Base-by-base conservation (phyloP, 2,113 vertebrate genomes). In the Epinephelus fuscoguttatus region DNA sequence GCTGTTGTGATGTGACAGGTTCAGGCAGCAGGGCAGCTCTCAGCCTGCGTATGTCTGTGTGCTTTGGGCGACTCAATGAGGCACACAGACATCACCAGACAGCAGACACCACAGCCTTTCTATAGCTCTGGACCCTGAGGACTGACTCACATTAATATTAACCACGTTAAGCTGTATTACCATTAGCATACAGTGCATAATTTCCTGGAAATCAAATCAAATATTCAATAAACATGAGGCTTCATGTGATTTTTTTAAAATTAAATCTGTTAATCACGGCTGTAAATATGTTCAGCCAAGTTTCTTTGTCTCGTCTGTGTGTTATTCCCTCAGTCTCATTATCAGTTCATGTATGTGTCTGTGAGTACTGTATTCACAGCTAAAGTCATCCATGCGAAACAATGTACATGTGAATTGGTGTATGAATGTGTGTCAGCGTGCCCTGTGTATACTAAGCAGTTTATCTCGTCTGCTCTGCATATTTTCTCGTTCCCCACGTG, bases 351-450 rank as follows among this genome's bases (percentile, higher is more conserved):
- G 55, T 81, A 50, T 70, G 45, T 80, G 40, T 78, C 17, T 84
- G 33, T 53, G 59, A 47, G 33, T 14, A 52, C 45, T 68, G 70
- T 72, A 68, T 82, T 50, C 69, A 71, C 25, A 71, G 40, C 52
- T 23, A 42, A 27, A 11, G 42, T 77, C 59, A 73, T 70, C 62
- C 89, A 88, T 82, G 80, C 10, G 2, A 80, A 73, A 70, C 15
- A 21, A 56, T 74, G 84, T 66, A 76, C 62, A 69, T 84, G 71
- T 64, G 84, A 78, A 79, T 67, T 42, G 75, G 71, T 70, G 85
- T 86, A 85, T 91, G 81, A 89, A 89, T 85, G 84, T 92, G 86
- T 90, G 84, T 87, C 81, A 88, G 85, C 47, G 56, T 81, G 74
- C 86, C 82, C 23, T 81, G 53, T 82, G 89, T 85, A 74, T 85